These are phyloP conservation scores for Meiosimyza platycephala DNA, from an alignment of 2,888 invertebrate genomes.

Conservation along the genomic window DNA sequence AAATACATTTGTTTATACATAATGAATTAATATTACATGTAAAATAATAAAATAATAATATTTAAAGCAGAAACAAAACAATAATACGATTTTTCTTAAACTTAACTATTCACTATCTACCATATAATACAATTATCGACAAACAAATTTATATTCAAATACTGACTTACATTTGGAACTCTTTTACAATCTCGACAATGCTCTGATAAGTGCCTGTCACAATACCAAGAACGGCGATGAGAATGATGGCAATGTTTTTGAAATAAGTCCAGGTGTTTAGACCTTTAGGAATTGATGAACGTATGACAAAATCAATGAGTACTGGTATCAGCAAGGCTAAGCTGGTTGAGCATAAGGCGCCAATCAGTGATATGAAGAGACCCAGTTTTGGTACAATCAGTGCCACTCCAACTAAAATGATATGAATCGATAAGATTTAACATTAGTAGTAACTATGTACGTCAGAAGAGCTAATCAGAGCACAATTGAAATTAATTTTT, in stretches of 20 bases:
- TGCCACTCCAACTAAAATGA: conserved; percentile 80
- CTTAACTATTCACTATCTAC: too few species aligned
- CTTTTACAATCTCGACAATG: conserved; percentile 70
- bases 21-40: too few species aligned
- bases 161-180: conserved; percentile 48
- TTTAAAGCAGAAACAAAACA: too few species aligned
- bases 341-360: conserved; percentile 89
- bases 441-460: not conserved
- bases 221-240: conserved; percentile 78
- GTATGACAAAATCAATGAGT: conserved; percentile 81
- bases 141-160: not conserved
- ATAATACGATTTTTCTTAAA: too few species aligned
- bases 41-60: too few species aligned
- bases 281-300: conserved; percentile 72
- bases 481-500: too few species aligned
- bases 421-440: not conserved
- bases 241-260: conserved; percentile 75
- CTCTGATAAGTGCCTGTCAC: conserved; percentile 82
- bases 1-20: too few species aligned
- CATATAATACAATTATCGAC: too few species aligned
- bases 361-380: conserved; percentile 90
- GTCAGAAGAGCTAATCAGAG: too few species aligned
- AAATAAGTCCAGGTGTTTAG: conserved; percentile 67
- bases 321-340: conserved; percentile 90
- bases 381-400: conserved; percentile 87